Percentiles rank a stretch among this genome's conserved stretches.
phyloP scores from a whole-genome alignment of 1,140 invertebrate species.

The Orchestia grillus region DNA sequence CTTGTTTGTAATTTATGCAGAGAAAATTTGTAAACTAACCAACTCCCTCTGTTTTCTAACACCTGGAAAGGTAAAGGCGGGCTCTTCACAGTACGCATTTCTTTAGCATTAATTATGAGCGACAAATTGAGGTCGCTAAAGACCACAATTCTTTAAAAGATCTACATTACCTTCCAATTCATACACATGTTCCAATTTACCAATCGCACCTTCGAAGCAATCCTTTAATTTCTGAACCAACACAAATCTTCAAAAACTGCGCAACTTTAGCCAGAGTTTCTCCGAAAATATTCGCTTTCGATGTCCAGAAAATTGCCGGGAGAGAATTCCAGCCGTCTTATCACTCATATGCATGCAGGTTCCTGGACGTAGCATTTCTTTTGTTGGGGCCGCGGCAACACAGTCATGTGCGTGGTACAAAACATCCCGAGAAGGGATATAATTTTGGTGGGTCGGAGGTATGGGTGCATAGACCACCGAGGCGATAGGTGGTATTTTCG shows the following conservation, averaged over 20 bases:
- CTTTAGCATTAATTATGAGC: neutral
- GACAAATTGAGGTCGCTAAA: neutral
- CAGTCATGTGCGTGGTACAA: neutral
- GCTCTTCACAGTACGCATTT: neutral
- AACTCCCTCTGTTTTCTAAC: neutral
- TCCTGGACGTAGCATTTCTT: neutral
- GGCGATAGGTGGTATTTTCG: slow-evolving; percentile 24
- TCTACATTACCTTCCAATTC: neutral
- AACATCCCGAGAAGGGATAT: neutral
- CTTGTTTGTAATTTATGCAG: neutral
- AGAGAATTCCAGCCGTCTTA: neutral
- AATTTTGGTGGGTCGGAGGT: neutral
- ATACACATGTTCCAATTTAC: neutral
- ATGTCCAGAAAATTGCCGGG: neutral
- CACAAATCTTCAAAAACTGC: neutral
- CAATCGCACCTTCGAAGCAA: neutral
- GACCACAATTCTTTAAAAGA: neutral
- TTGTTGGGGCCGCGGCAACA: neutral
- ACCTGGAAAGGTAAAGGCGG: neutral
- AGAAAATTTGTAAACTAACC: neutral
- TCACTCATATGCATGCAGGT: neutral
- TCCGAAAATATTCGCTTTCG: neutral
- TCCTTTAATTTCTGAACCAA: neutral
- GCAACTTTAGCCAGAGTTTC: neutral
- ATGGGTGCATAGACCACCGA: slow-evolving; percentile 20